phyloP scores from a whole-genome alignment of 2,888 invertebrate genomes.

The Octonoba sinensis region DNA sequence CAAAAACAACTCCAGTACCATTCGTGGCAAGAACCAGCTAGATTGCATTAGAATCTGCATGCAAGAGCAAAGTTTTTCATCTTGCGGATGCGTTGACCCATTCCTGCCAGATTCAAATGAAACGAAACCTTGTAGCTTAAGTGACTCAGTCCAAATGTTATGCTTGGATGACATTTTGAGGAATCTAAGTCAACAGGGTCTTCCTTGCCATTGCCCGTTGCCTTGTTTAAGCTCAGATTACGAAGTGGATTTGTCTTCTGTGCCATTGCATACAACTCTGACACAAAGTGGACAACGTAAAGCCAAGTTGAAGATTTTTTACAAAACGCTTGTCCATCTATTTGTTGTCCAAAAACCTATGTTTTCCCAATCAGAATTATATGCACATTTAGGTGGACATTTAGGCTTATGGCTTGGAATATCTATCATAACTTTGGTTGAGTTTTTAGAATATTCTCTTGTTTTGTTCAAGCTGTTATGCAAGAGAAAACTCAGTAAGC shows the following conservation, averaged over 20 bases:
- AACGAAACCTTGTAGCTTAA: not conserved
- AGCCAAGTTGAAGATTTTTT: not conserved
- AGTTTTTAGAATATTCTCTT: too few relatives aligned
- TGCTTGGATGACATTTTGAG: slow-evolving; percentile 14
- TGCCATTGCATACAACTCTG: not conserved
- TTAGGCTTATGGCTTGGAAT: too few relatives aligned
- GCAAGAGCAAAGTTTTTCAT: not conserved
- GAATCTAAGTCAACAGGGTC: not conserved
- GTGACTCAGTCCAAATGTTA: not conserved
- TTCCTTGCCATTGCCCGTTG: slow-evolving; percentile 10
- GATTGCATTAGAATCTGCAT: slow-evolving; percentile 12
- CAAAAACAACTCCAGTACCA: rapidly evolving
- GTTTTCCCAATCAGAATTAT: too few relatives aligned
- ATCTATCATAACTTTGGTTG: too few relatives aligned
- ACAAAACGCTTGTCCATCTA: too few relatives aligned
- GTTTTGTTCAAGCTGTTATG: too few relatives aligned
- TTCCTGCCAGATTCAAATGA: not conserved
- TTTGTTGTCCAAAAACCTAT: too few relatives aligned
- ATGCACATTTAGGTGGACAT: too few relatives aligned
- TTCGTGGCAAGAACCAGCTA: not conserved
- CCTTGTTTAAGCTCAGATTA: slow-evolving; percentile 5
- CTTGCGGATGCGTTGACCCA: slow-evolving; percentile 20
- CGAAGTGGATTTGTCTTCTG: not conserved
- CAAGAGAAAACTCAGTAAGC: too few relatives aligned
- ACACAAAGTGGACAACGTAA: not conserved